Conservation (phyloP, 1,140 invertebrate species). For the Caenorhabditis latens region DNA sequence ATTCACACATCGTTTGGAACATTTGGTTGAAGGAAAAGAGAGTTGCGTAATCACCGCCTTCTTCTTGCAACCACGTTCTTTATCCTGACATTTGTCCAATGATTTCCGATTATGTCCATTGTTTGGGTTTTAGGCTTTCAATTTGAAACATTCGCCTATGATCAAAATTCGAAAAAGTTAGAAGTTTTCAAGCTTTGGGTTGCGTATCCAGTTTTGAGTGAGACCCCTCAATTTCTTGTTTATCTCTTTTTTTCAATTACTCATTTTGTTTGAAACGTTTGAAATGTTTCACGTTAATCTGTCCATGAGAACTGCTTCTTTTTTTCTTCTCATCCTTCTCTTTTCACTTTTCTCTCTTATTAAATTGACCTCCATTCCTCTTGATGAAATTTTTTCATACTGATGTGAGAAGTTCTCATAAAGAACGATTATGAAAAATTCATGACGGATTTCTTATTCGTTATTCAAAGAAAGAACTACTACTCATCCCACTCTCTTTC, state of each 20-base stretch:
- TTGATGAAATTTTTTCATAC: not conserved
- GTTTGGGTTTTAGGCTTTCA: conserved; percentile 7
- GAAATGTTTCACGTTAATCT: conserved; percentile 51
- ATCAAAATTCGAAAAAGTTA: not conserved
- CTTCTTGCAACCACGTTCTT: conserved; percentile 34
- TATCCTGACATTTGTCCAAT: conserved; percentile 12
- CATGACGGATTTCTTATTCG: not conserved
- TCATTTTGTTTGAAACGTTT: conserved; percentile 44
- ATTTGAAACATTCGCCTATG: not conserved
- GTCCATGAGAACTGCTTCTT: conserved; percentile 25
- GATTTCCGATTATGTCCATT: conserved; percentile 50
- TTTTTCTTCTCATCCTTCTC: conserved; percentile 4
- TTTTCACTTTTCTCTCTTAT: not conserved
- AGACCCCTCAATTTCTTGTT: not conserved
- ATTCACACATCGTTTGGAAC: conserved; percentile 51
- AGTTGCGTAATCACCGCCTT: conserved; percentile 47
- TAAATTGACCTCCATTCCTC: not conserved
- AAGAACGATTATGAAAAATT: not conserved
- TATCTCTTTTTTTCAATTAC: conserved; percentile 35
- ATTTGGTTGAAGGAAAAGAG: conserved; percentile 24
- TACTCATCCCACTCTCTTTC: not conserved
- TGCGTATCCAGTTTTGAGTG: too few species aligned
- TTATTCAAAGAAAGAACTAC: not conserved
- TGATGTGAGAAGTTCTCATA: not conserved
- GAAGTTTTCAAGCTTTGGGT: not conserved